phyloP scores from a whole-genome alignment of 1,140 invertebrate species.

The Bombus vancouverensis region DNA sequence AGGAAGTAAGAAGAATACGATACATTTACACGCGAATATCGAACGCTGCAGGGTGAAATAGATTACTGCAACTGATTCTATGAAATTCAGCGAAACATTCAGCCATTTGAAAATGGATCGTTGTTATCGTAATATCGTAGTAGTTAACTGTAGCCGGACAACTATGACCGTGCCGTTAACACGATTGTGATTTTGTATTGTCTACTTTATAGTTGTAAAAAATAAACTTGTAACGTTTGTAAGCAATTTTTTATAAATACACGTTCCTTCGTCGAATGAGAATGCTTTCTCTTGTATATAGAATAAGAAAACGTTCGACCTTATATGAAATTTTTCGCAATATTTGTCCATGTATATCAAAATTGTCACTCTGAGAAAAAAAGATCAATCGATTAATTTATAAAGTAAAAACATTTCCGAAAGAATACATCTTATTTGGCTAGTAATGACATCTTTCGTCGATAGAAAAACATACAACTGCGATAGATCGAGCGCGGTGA shows the following conservation, averaged over 20 bases:
- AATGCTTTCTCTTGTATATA: neutral
- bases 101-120: neutral
- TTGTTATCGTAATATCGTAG: slow-evolving; percentile 46
- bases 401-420: neutral
- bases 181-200: slow-evolving; percentile 73
- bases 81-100: neutral
- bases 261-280: neutral
- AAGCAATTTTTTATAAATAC: slow-evolving; percentile 41
- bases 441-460: too few species aligned
- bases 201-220: slow-evolving; percentile 61
- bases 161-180: slow-evolving; percentile 34
- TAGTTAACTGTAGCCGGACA: slow-evolving; percentile 23
- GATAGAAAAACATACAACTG: too few species aligned
- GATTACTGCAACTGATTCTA: neutral
- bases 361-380: too few species aligned
- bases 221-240: slow-evolving; percentile 72
- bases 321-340: neutral
- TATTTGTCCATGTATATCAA: neutral
- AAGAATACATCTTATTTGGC: too few species aligned
- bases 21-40: too few species aligned
- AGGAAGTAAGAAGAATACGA: neutral
- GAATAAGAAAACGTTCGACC: neutral
- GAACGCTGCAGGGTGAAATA: neutral
- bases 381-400: neutral
- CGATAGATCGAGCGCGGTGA: neutral